Evolutionary conservation across 2,113 vertebrate species (phyloP).

Genomic region (Pogona vitticeps): DNA sequence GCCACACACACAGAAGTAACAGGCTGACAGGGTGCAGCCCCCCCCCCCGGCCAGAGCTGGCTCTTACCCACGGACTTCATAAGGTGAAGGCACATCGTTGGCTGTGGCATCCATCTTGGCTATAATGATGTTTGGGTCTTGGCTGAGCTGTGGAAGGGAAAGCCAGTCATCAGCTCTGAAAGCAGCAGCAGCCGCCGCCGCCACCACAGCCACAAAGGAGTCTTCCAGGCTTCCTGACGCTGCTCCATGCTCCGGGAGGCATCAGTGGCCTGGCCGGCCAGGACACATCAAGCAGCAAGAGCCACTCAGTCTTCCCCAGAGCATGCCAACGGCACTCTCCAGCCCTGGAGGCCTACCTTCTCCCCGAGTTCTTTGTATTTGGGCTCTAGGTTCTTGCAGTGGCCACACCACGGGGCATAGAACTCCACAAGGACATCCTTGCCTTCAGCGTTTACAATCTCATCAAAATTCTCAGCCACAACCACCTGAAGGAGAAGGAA

Average conservation of each 20-base stretch:
- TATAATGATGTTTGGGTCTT: conserved; percentile 90
- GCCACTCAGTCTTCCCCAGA: too few species aligned
- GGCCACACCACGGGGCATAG: conserved; percentile 97
- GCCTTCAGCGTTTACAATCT: conserved; percentile 91
- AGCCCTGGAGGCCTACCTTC: conserved; percentile 81
- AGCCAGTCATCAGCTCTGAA: neutral
- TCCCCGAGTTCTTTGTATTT: conserved; percentile 96
- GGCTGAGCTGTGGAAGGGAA: conserved; percentile 80
- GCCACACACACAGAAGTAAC: too few species aligned
- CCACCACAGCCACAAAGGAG: too few species aligned
- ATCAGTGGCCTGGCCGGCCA: neutral
- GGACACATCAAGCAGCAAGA: neutral
- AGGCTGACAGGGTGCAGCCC: neutral
- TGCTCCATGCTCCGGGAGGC: neutral
- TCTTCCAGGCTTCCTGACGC: neutral
- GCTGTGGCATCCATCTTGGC: conserved; percentile 99
- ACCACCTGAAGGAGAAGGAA: conserved; percentile 80
- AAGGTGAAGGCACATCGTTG: conserved; percentile 94
- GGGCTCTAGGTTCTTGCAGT: conserved; percentile 97
- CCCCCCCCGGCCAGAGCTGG: neutral
- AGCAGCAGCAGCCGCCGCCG: neutral
- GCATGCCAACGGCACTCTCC: neutral
- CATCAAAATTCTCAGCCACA: conserved; percentile 96
- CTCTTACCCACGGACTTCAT: conserved; percentile 95
- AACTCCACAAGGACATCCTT: conserved; percentile 98